Base-by-base conservation (phyloP, 2,113 vertebrate genomes). In the Tor tambroides region DNA sequence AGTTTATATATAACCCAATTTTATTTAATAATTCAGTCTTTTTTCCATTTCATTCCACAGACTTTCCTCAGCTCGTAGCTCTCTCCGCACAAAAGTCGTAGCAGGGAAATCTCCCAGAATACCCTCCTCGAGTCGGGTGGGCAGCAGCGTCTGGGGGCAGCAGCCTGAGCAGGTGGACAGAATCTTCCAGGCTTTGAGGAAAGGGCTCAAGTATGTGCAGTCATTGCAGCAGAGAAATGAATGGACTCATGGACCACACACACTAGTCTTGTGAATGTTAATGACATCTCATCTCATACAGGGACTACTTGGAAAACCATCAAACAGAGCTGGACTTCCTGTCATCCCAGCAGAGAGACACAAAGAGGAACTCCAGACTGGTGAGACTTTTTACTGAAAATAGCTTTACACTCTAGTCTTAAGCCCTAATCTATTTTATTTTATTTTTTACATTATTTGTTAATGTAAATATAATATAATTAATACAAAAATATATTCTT, bases 311-410 rank as follows among this genome's bases (percentile, higher is more conserved):
- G 87, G 94, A 97, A 85, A 90, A 92, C 12, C 96, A 97, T 89
- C 97, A 98, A 92, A 92, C 94, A 0, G 97, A 99, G 92, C 91
- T 99, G 94, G 97, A 97, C 90, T 96, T 96, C 91, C 93, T 99
- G 90, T 95, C 94, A 0, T 95, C 95, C 19, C 93, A 96, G 63
- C 98, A 98, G 93, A 95, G 95, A 86, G 96, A 97, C n/a, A 96
- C 95, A 1, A 96, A 94, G 91, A 96, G 97, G 51, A 97, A 96
- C 91, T 99, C 98, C 54, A 95, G 98, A 93, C 92, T 99, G 96
- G 98, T 99, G 94, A 96, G 95, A 32, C 15, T 65, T 15, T 17
- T 9, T 49, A 32, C 28, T 23, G 17, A 43, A 6, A 61, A 56
- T 59, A 43, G 41, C 23, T 38, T 28, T 28, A 49, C 19, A 4